These are phyloP conservation scores for Clepsis dumicolana DNA, from an alignment of 2,888 invertebrate species.

Conservation along the genomic window DNA sequence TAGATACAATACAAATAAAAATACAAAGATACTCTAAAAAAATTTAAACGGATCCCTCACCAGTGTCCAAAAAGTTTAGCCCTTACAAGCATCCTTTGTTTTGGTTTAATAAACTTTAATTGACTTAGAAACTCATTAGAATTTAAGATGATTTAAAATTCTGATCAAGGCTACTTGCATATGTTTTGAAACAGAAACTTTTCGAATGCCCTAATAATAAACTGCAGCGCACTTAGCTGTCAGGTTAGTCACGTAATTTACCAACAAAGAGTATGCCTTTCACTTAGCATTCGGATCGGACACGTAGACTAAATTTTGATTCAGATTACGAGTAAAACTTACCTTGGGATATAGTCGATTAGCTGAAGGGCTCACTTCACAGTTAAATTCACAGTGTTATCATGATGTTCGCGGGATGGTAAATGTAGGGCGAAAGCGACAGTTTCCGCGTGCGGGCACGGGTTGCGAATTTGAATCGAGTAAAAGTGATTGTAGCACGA, in stretches of 20 bases:
- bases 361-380: conserved; percentile 58
- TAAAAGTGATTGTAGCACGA: conserved; percentile 62
- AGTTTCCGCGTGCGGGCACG: conserved; percentile 65
- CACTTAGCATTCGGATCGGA: conserved; percentile 81
- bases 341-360: conserved; percentile 65
- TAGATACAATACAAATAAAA: too few relatives aligned
- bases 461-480: conserved; percentile 52
- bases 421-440: conserved; percentile 70
- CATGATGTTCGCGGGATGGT: conserved; percentile 62
- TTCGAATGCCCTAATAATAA: conserved; percentile 31
- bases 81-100: not conserved
- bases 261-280: conserved; percentile 80
- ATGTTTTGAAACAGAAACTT: conserved; percentile 7
- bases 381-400: conserved; percentile 69
- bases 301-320: conserved; percentile 78
- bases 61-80: too few relatives aligned
- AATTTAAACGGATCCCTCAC: too few relatives aligned
- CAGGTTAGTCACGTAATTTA: conserved; percentile 62
- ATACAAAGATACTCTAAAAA: too few relatives aligned
- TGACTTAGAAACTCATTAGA: not conserved
- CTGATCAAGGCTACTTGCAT: not conserved
- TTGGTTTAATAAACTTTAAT: not conserved
- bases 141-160: not conserved
- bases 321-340: conserved; percentile 64
- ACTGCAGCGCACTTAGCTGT: conserved; percentile 26